Base-by-base conservation (phyloP, 2,888 invertebrate genomes). In the Phalera bucephala region DNA sequence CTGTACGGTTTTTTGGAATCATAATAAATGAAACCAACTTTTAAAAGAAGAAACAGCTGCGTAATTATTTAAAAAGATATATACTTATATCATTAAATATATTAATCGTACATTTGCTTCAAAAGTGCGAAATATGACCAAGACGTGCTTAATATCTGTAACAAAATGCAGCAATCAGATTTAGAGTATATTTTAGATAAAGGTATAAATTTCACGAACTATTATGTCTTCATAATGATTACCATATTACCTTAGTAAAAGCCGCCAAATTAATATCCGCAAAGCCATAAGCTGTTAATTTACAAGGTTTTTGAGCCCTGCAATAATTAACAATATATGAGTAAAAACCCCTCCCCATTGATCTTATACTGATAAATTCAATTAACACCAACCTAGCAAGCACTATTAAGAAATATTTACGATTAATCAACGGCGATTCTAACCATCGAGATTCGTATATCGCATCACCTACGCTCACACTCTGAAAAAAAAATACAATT, bases 91-190 rank as follows among this genome's bases (percentile, higher is more conserved):
- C n/a, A n/a, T n/a, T n/a, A n/a, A n/a, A n/a, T n/a, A n/a, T n/a
- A 44, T 14, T 61, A 34, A 1, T 38, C 40, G 23, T 72, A 71
- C 35, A 74, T 55, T 15, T 69, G 65, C 31, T 60, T 61, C 8
- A 77, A 42, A n/a, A 79, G 44, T 14, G 78, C 77, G 22, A 80
- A 80, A 39, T 79, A 78, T 9, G 80, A 80, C 79, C 77, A 78
- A 1, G 80, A 64, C 1, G 68, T 65, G 37, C 78, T 77, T 31
- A 80, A 37, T 31, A 80, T 78, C 81, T 81, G 78, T 42, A 74
- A 76, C 37, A 19, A 40, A 36, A 36, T n/a, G n/a, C n/a, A n/a
- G n/a, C n/a, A n/a, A n/a, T n/a, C n/a, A n/a, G n/a, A n/a, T n/a
- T n/a, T n/a, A n/a, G n/a, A n/a, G n/a, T n/a, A n/a, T n/a, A n/a